phyloP scores from a whole-genome alignment of 1,140 invertebrate species.

The Ostrea denselamellosa region DNA sequence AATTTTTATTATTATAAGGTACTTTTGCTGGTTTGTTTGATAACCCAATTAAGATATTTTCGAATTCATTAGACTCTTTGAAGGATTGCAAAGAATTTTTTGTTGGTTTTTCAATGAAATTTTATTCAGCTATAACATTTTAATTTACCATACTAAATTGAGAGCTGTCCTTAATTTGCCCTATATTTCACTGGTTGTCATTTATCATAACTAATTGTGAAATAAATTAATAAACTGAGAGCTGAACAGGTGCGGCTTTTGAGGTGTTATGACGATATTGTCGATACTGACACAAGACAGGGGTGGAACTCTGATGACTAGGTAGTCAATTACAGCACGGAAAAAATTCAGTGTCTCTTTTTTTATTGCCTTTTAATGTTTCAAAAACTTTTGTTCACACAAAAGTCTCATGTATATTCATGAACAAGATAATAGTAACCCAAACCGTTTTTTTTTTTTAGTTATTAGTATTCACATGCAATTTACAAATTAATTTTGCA shows the following conservation, averaged over 20 bases:
- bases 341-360: neutral
- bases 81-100: neutral
- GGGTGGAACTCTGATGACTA: neutral
- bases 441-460: neutral
- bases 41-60: no score
- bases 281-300: neutral
- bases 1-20: no score
- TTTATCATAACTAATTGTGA: neutral
- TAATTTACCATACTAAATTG: no score
- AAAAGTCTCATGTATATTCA: neutral
- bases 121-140: no score
- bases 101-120: neutral
- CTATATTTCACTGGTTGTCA: neutral
- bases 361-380: neutral
- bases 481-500: constrained; percentile 6
- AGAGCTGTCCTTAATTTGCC: no score
- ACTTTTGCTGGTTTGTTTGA: no score
- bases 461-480: neutral
- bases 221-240: constrained; percentile 12
- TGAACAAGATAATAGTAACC: neutral
- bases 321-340: neutral
- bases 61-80: neutral
- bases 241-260: neutral
- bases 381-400: neutral
- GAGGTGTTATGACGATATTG: neutral